Percentiles rank a stretch among this genome's conserved stretches.
Conservation (phyloP, 2,113 vertebrate genomes). For the Astatoreochromis straeleni region DNA sequence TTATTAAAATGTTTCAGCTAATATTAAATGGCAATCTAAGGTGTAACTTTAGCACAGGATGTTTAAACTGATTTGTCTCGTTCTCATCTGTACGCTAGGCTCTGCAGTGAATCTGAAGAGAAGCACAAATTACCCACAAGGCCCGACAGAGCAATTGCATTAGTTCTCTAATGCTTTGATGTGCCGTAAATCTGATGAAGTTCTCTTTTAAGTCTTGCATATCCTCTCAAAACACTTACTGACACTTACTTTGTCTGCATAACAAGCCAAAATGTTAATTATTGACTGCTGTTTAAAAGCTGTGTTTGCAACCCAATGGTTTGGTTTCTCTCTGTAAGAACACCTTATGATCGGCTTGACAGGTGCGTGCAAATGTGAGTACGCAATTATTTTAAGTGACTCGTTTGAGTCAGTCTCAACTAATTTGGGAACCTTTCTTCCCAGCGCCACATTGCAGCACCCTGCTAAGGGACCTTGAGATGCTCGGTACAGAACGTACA, state of each 20-base stretch:
- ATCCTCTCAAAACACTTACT: background rate
- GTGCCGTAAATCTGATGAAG: background rate
- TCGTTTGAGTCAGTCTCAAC: background rate
- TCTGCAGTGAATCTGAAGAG: background rate
- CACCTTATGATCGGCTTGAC: background rate
- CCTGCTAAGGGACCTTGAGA: background rate
- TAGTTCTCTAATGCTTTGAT: constrained; percentile 27
- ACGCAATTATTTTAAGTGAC: background rate
- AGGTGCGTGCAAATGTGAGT: background rate
- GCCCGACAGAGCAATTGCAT: constrained; percentile 26
- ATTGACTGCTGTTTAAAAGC: background rate
- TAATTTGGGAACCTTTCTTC: background rate
- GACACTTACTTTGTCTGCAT: background rate
- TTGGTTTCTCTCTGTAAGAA: background rate
- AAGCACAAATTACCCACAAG: constrained; percentile 25
- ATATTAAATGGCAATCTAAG: background rate
- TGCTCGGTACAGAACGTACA: background rate
- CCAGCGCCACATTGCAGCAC: background rate
- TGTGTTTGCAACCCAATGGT: background rate
- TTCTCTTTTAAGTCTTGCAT: background rate
- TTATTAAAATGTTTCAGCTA: background rate
- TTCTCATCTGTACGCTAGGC: background rate
- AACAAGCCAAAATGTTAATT: background rate
- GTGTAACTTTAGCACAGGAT: background rate
- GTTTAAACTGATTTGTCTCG: background rate